Evolutionary conservation across 2,113 vertebrate species (phyloP).

Genomic region (Cariama cristata): DNA sequence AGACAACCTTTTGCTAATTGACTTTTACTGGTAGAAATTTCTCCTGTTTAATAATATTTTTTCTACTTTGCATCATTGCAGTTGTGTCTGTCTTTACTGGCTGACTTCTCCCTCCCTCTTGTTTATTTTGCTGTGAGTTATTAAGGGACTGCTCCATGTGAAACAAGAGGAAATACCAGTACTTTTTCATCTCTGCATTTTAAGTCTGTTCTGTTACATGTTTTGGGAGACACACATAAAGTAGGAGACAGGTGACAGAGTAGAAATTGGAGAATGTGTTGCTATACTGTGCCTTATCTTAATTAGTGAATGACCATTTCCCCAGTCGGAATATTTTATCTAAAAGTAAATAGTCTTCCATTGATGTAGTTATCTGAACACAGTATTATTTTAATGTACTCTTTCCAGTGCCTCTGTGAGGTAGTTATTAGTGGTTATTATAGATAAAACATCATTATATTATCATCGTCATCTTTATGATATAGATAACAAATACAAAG

Average conservation of each 20-base stretch:
- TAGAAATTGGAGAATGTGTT: not conserved
- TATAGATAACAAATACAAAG: not conserved
- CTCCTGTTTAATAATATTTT: not conserved
- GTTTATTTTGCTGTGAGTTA: conserved; percentile 34
- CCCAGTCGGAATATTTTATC: not conserved
- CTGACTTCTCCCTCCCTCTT: not conserved
- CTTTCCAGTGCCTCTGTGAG: not conserved
- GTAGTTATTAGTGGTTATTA: not conserved
- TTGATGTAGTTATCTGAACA: not conserved
- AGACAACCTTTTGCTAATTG: not conserved
- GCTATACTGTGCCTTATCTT: not conserved
- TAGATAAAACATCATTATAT: not conserved
- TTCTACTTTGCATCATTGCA: not conserved
- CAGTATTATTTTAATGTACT: not conserved
- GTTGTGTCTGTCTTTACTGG: not conserved
- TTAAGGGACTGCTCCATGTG: not conserved
- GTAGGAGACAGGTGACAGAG: not conserved
- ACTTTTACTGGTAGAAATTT: not conserved
- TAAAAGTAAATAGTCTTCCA: not conserved
- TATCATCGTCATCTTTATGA: not conserved
- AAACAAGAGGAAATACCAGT: conserved; percentile 24
- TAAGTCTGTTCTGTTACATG: not conserved
- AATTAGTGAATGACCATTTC: not conserved
- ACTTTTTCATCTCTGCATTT: not conserved
- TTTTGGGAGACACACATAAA: not conserved